Evolutionary conservation across 2,797 vertebrate species (phyloP), one percentile per base, ranked within the genome.

Genomic region (Parambassis ranga): DNA sequence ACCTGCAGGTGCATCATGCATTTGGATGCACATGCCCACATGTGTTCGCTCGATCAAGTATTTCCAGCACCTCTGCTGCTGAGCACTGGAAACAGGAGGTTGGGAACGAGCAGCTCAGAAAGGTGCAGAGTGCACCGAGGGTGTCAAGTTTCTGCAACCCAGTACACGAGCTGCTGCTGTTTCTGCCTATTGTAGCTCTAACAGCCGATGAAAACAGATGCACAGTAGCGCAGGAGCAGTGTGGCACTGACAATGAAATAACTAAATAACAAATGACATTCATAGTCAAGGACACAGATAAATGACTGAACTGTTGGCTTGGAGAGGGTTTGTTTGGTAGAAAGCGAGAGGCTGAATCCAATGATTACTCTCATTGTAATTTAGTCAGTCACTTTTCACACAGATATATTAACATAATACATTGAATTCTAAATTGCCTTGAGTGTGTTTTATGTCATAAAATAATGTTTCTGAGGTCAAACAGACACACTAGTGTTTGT

Each of bases 81-180:
- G 77, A 83, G 71, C 46, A 23, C 28, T 73, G 62, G 67, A 84
- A 86, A 86, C 70, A 50, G 51, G 67, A 84, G 77, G 65, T 56
- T 81, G 71, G 73, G 75, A 85, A 82, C 47, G 16, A 72, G 72
- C 28, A 10, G 68, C 33, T 66, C 47, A 69, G 81, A 84, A 75
- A 71, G 71, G 68, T 61, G 63, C 76, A 83, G 59, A 58, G 77
- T 84, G 71, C 75, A 82, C 61, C 27, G 68, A 69, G 49, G 80
- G 90, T 89, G 80, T 92, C 86, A 39, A 50, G 63, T 92, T 92
- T 89, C 91, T 89, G 90, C 82, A 89, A 84, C 87, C 78, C 39
- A 71, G 80, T 83, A 92, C 78, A 75, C 27, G 75, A 83, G 82
- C 84, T 81, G 75, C 70, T 75, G 73, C 60, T 15, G 16, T 72